Percentiles rank a stretch among this genome's conserved stretches.
Evolutionary conservation across 1,140 invertebrate species (phyloP).

Genomic region (Nasonia vitripennis): DNA sequence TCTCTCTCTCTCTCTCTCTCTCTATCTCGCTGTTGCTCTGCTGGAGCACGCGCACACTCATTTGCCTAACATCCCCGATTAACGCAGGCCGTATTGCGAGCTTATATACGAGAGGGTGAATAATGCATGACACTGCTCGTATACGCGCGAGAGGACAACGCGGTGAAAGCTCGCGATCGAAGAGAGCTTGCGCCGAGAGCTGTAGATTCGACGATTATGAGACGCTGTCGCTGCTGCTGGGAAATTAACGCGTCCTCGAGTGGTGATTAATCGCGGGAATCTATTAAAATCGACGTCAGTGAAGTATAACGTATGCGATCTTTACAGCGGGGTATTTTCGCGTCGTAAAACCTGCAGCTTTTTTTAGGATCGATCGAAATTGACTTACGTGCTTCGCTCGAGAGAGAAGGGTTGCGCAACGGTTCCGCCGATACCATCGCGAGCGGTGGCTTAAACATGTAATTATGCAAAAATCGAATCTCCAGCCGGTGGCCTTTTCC

Average conservation of each 20-base stretch:
- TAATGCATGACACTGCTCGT: constrained; percentile 12
- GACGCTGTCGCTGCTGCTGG: neutral
- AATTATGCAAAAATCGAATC: constrained; percentile 6
- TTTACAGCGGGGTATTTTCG: neutral
- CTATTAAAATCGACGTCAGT: no score
- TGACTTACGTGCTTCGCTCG: no score
- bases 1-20: neutral
- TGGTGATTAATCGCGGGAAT: neutral
- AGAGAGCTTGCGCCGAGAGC: neutral
- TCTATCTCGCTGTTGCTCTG: neutral
- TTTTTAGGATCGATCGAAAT: no score
- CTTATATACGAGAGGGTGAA: constrained; percentile 11
- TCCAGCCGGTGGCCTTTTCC: neutral
- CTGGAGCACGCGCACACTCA: neutral
- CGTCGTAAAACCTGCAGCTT: neutral
- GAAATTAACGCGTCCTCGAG: neutral
- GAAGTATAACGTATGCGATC: no score
- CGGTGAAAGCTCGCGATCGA: neutral
- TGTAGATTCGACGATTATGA: neutral
- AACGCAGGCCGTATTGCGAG: constrained; percentile 19
- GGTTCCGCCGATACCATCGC: neutral
- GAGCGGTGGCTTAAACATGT: neutral
- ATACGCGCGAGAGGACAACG: neutral
- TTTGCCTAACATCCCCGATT: constrained; percentile 47
- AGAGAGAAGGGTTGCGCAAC: no score